These are phyloP conservation scores for Aelia acuminata DNA, from an alignment of 2,888 invertebrate genomes.

Conservation along the genomic window DNA sequence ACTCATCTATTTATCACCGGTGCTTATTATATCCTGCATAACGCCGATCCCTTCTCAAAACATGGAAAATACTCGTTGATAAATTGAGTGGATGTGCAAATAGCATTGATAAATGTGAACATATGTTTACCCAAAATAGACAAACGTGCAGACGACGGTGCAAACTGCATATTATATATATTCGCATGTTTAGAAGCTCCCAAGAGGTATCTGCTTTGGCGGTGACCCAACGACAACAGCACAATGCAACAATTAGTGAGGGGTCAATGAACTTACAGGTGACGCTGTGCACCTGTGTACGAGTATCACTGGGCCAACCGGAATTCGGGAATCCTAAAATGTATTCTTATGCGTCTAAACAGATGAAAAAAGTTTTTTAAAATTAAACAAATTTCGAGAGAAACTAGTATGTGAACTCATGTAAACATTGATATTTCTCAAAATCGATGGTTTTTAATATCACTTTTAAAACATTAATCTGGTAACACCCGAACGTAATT, in stretches of 20 bases:
- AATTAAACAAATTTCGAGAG: no score
- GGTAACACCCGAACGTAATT: no score
- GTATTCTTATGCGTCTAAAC: no score
- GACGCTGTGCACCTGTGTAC: not conserved
- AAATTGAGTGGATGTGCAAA: not conserved
- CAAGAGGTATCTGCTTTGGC: not conserved
- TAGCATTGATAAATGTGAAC: conserved; percentile 9
- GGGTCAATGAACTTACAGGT: not conserved
- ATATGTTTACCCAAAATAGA: not conserved
- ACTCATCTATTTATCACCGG: not conserved
- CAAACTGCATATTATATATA: conserved; percentile 10
- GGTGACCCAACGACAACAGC: not conserved
- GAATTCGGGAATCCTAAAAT: not conserved
- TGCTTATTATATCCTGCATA: not conserved
- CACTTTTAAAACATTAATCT: no score
- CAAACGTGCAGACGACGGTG: not conserved
- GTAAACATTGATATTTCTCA: no score
- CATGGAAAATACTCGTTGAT: not conserved
- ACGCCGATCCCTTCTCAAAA: not conserved
- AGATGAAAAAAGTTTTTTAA: no score
- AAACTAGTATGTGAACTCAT: no score
- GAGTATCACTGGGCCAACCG: not conserved
- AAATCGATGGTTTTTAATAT: no score
- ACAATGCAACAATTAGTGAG: not conserved
- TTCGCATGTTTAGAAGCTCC: not conserved